phyloP scores from a whole-genome alignment of 2,888 invertebrate genomes.

The Linnaemya tessellans region DNA sequence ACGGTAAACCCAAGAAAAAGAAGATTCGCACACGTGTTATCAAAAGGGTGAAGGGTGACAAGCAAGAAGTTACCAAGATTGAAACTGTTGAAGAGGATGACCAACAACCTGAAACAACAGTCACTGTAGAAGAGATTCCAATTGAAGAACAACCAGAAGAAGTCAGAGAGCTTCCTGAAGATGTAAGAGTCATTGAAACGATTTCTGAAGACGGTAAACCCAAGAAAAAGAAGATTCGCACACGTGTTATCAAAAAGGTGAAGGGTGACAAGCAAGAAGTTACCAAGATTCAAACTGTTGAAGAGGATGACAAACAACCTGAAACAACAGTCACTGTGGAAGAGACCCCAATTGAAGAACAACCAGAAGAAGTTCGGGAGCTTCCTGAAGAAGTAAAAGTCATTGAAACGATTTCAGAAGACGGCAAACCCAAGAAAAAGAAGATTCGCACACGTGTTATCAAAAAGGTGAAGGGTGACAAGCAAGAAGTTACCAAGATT shows the following conservation, averaged over 20 bases:
- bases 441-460: conserved; percentile 64
- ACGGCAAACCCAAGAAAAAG: conserved; percentile 56
- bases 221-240: conserved; percentile 55
- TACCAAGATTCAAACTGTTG: conserved; percentile 57
- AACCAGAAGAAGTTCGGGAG: conserved; percentile 36
- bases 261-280: conserved; percentile 61
- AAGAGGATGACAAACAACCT: conserved; percentile 59
- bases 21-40: conserved; percentile 19
- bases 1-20: conserved; percentile 6
- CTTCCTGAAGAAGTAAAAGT: conserved; percentile 55
- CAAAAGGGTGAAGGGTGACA: conserved; percentile 16
- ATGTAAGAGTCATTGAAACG: conserved; percentile 12
- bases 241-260: conserved; percentile 57
- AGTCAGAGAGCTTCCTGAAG: not conserved
- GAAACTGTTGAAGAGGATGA: conserved; percentile 31
- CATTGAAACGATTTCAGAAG: conserved; percentile 50
- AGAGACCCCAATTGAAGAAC: conserved; percentile 40
- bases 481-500: conserved; percentile 82
- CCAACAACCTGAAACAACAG: conserved; percentile 17
- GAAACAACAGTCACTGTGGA: conserved; percentile 61
- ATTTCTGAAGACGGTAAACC: not conserved
- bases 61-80: conserved; percentile 28
- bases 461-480: conserved; percentile 67
- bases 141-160: conserved; percentile 21
- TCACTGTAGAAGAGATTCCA: not conserved